Evolutionary conservation across 2,797 vertebrate species (phyloP), one percentile per base, ranked within the genome.

Genomic region (Enteromius unitaeniatus): DNA sequence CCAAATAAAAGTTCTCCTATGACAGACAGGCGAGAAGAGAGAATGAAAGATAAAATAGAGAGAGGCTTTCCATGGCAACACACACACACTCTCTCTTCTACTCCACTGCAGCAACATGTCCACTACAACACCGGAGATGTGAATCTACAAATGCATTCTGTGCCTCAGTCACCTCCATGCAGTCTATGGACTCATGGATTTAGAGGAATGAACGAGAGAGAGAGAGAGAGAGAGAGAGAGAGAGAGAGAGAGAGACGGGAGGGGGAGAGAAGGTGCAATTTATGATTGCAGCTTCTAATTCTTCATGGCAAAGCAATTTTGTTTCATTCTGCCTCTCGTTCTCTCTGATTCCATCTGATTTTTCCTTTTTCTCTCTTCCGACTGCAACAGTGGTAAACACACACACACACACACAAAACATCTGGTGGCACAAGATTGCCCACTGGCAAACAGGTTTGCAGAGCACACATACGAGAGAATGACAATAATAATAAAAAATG

Each of bases 401-500:
- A 53, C 51, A 21, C 42, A 45, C 42, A 55, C 53, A 23, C 1
- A 23, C 53, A 58, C n/a, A 3, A 49, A 11, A 72, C 40, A 77
- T 58, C 28, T 47, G 49, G 55, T 28, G 45, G 58, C 70, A 76
- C 13, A 83, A 53, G 62, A 67, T 86, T 84, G 87, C 72, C 86
- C 75, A 76, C 74, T 55, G 87, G 89, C 90, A 89, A 92, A 91
- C 92, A 93, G 89, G 90, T 92, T 90, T 49, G 83, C 40, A 53
- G 45, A 75, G 60, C 14, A 14, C 8, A 55, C 70, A 65, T 17
- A 40, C 14, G 13, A n/a, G 4, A 58, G 51, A 42, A 42, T 19
- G 10, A 58, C 11, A 58, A 60, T 23, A 26, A 13, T 58, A 13
- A 31, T 23, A 23, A 40, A 23, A 40, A 76, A 26, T 68, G 11